Percentiles rank a stretch among this genome's conserved stretches.
phyloP scores from a whole-genome alignment of 2,113 vertebrate genomes.

The Terrapene triunguis region DNA sequence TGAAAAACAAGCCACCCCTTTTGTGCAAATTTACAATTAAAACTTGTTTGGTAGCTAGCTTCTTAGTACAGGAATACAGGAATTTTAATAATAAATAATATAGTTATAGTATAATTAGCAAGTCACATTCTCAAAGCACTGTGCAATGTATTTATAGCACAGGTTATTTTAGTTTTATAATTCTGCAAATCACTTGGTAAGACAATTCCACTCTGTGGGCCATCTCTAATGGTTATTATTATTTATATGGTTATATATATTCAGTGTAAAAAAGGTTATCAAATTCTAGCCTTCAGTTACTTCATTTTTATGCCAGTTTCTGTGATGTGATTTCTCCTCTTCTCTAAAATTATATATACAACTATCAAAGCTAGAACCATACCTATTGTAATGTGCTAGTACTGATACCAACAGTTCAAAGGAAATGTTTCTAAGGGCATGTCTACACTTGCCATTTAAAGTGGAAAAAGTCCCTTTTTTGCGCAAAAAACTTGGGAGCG shows the following conservation, averaged over 20 bases:
- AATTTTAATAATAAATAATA: not conserved
- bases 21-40: not conserved
- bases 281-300: not conserved
- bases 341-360: not conserved
- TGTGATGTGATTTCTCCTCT: not conserved
- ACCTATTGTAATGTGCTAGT: not conserved
- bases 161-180: not conserved
- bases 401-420: not conserved
- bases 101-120: not conserved
- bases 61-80: not conserved
- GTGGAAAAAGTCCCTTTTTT: no score
- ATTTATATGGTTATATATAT: fast-evolving
- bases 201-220: not conserved
- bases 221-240: fast-evolving
- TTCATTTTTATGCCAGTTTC: not conserved
- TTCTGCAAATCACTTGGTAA: not conserved
- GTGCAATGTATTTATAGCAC: not conserved
- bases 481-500: no score
- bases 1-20: not conserved
- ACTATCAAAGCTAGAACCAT: not conserved
- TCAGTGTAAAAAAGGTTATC: not conserved
- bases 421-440: not conserved
- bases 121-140: not conserved
- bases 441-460: no score
- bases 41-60: not conserved